Conservation (phyloP, 2,113 vertebrate genomes). For the Triplophysa rosa region DNA sequence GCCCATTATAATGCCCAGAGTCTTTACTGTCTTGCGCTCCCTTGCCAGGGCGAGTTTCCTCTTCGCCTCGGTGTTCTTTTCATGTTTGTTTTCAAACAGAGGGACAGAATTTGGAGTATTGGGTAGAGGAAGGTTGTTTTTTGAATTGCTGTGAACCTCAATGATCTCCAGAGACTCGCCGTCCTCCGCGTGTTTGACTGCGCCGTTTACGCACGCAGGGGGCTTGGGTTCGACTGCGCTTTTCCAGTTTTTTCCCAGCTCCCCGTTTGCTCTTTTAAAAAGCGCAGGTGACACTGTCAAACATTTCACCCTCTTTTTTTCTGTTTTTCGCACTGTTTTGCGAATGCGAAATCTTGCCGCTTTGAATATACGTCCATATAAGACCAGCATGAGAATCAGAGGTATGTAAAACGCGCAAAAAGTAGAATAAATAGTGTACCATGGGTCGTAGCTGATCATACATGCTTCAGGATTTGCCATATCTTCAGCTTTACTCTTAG, state of each 20-base stretch:
- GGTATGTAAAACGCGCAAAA: slow-evolving; percentile 98
- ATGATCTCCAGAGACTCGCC: slow-evolving; percentile 87
- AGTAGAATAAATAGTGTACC: slow-evolving; percentile 97
- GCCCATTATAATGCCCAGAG: slow-evolving; percentile 96
- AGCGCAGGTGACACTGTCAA: slow-evolving; percentile 72
- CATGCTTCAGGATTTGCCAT: slow-evolving; percentile 86
- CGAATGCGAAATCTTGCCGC: slow-evolving; percentile 93
- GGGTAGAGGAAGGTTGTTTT: slow-evolving; percentile 82
- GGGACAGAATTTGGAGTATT: slow-evolving; percentile 67
- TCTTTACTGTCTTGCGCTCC: slow-evolving; percentile 96
- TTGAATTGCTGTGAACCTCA: slow-evolving; percentile 82
- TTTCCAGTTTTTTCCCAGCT: slow-evolving; percentile 77
- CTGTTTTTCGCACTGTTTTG: slow-evolving; percentile 87
- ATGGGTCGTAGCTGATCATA: slow-evolving; percentile 90
- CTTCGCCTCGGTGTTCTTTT: slow-evolving; percentile 86
- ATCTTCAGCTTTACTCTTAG: slow-evolving; percentile 84
- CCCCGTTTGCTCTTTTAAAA: slow-evolving; percentile 74
- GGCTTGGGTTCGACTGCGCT: slow-evolving; percentile 76
- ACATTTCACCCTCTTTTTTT: slow-evolving; percentile 81
- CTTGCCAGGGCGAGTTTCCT: slow-evolving; percentile 90
- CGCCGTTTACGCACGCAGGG: slow-evolving; percentile 78
- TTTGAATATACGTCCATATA: slow-evolving; percentile 93
- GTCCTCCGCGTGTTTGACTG: slow-evolving; percentile 79
- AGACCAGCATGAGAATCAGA: slow-evolving; percentile 88
- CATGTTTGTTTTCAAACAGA: slow-evolving; percentile 80